Percentiles rank a stretch among this genome's conserved stretches.
Evolutionary conservation across 2,797 vertebrate species (phyloP).

Genomic region (Dryobates pubescens): DNA sequence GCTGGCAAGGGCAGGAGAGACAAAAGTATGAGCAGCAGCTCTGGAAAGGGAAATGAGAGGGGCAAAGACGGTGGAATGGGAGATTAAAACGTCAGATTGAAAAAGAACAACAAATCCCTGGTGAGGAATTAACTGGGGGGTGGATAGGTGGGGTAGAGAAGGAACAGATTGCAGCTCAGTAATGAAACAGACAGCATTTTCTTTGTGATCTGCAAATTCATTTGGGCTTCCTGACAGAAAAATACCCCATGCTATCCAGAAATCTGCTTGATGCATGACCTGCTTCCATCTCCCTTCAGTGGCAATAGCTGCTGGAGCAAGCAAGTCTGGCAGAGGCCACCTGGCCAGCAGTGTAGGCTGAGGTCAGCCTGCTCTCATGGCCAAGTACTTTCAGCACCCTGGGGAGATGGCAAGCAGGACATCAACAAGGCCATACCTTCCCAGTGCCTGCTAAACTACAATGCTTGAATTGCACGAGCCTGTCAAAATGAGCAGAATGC

Average conservation of each 20-base stretch:
- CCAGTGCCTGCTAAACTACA: neutral
- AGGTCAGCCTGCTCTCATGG: neutral
- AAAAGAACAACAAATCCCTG: conserved; percentile 46
- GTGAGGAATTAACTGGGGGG: neutral
- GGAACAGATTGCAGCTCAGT: conserved; percentile 37
- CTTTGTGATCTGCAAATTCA: conserved; percentile 21
- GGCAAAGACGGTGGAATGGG: neutral
- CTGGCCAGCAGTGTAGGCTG: neutral
- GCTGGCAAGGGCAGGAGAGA: neutral
- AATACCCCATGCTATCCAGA: neutral
- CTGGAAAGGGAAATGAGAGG: neutral
- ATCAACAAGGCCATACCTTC: neutral
- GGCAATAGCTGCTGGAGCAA: neutral
- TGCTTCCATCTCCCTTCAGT: neutral
- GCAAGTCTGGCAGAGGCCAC: neutral
- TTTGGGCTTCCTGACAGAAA: neutral
- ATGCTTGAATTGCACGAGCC: rapidly evolving
- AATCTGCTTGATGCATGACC: neutral
- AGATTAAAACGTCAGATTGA: conserved; percentile 20
- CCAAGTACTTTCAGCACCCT: neutral
- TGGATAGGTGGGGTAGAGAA: neutral
- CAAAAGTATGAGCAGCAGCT: neutral
- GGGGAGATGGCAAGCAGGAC: neutral
- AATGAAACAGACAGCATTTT: conserved; percentile 34
- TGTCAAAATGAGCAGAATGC: neutral